These are phyloP conservation scores for Torymus tubicola DNA, from an alignment of 2,888 invertebrate genomes.

Conservation along the genomic window DNA sequence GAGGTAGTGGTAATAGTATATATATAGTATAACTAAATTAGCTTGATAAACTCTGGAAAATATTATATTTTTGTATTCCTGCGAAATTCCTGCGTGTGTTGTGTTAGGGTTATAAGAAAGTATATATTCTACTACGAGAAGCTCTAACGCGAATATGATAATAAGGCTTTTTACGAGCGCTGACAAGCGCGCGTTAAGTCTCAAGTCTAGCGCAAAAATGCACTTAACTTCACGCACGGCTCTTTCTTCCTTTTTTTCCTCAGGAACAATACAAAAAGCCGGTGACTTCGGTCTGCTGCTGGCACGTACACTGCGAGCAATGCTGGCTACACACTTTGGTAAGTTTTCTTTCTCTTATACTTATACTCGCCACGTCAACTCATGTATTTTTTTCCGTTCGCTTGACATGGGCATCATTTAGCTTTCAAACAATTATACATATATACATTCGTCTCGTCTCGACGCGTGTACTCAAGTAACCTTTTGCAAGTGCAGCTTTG, in stretches of 20 bases:
- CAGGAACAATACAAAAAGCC: conserved; percentile 89
- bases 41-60: no score
- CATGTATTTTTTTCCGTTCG: no score
- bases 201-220: neutral
- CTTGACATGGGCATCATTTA: neutral
- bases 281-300: conserved; percentile 95
- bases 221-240: neutral
- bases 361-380: neutral
- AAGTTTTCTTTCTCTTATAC: conserved; percentile 66
- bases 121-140: no score
- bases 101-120: no score
- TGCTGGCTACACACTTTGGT: conserved; percentile 86
- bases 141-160: no score
- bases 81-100: no score
- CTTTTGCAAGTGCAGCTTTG: no score
- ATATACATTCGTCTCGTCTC: neutral
- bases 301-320: conserved; percentile 97
- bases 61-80: no score
- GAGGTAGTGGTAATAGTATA: no score
- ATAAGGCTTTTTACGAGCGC: no score
- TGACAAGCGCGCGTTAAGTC: no score
- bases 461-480: neutral
- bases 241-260: conserved; percentile 64
- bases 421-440: neutral
- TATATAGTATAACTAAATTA: no score